phyloP scores from a whole-genome alignment of 2,113 vertebrate species.

The Eulacestoma nigropectus region DNA sequence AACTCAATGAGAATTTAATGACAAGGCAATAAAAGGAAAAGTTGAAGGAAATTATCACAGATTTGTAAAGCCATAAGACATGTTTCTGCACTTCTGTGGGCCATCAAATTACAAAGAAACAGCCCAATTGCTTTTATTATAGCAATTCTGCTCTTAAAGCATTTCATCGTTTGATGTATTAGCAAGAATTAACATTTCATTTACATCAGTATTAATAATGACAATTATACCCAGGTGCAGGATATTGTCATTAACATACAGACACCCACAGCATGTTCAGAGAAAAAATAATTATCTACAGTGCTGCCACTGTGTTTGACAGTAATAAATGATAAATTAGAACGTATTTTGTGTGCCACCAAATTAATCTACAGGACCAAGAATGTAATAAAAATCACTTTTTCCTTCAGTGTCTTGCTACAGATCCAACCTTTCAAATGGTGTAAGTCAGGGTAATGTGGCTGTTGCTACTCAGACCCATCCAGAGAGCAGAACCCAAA shows the following conservation, averaged over 20 bases:
- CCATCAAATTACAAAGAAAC: conserved; percentile 78
- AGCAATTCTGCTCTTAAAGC: conserved; percentile 63
- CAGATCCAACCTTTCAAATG: not conserved
- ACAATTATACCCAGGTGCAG: not conserved
- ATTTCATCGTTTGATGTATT: conserved; percentile 65
- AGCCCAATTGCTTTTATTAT: conserved; percentile 66
- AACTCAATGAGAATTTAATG: conserved; percentile 82
- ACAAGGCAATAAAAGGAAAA: conserved; percentile 77
- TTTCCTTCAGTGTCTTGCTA: not conserved
- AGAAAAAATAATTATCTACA: not conserved
- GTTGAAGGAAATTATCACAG: conserved; percentile 85
- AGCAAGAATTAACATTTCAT: conserved; percentile 69
- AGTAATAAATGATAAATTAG: not conserved
- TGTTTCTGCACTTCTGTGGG: conserved; percentile 71
- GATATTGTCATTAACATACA: not conserved
- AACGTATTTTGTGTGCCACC: not conserved
- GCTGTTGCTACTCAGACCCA: not conserved
- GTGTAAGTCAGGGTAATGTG: not conserved
- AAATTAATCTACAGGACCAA: not conserved
- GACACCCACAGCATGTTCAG: not conserved
- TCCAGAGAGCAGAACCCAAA: not conserved
- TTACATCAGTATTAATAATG: conserved; percentile 34
- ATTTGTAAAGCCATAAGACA: conserved; percentile 79
- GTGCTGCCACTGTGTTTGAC: not conserved
- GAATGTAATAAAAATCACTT: not conserved